Conservation (phyloP, 2,797 vertebrate species). For the Notoglanidium macrostoma region DNA sequence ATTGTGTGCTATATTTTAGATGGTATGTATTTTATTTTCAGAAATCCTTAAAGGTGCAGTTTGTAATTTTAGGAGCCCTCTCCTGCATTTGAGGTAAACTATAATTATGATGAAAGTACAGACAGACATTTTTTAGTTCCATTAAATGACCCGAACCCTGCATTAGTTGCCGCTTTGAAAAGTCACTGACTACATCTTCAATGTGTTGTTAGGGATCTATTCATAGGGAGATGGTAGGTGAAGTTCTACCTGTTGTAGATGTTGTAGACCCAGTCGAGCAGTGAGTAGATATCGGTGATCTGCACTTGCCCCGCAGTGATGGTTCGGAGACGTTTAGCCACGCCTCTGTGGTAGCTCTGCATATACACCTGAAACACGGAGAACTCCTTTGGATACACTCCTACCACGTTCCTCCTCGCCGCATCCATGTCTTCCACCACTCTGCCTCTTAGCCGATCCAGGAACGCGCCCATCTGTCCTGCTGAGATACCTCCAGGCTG, state of each 20-base stretch:
- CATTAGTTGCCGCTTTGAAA: background rate
- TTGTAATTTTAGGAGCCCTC: background rate
- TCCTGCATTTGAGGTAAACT: background rate
- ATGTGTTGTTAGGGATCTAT: background rate
- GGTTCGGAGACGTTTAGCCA: constrained; percentile 78
- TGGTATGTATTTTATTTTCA: background rate
- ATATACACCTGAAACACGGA: constrained; percentile 85
- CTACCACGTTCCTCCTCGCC: constrained; percentile 81
- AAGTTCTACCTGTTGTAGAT: constrained; percentile 84
- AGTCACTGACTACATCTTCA: background rate
- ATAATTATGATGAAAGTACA: background rate
- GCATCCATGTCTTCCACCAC: constrained; percentile 84
- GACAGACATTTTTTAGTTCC: background rate
- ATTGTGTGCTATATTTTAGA: background rate
- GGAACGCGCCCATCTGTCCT: constrained; percentile 77
- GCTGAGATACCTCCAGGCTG: constrained; percentile 77
- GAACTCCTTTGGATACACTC: constrained; percentile 86
- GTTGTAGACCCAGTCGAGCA: constrained; percentile 92
- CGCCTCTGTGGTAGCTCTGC: constrained; percentile 85
- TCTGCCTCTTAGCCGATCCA: constrained; percentile 79
- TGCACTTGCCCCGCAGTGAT: constrained; percentile 76
- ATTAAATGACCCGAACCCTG: background rate
- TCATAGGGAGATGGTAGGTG: background rate
- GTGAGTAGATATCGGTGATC: constrained; percentile 86
- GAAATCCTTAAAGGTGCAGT: background rate